Evolutionary conservation across 2,888 invertebrate species (phyloP).

Genomic region (Gandaritis pyraliata): DNA sequence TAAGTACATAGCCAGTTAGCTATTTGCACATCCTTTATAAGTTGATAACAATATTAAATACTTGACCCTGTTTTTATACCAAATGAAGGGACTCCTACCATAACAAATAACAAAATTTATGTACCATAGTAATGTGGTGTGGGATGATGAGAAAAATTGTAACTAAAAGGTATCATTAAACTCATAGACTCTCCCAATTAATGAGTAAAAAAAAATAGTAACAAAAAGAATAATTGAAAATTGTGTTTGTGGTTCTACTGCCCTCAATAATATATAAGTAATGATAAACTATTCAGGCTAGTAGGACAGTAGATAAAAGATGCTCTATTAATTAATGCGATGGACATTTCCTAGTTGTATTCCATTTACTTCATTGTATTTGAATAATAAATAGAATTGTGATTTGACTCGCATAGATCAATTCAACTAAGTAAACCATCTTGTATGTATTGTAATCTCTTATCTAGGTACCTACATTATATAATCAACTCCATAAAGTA

Average conservation of each 20-base stretch:
- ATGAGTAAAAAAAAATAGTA: background rate
- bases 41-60: slow-evolving; percentile 14
- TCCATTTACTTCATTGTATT: background rate
- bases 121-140: no score
- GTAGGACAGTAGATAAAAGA: slow-evolving; percentile 48
- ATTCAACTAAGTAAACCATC: no score
- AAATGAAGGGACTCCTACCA: background rate
- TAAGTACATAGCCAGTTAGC: background rate
- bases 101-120: no score
- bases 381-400: background rate
- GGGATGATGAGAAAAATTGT: no score
- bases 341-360: slow-evolving; percentile 20
- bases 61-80: background rate
- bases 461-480: no score
- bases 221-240: slow-evolving; percentile 5
- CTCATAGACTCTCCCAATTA: no score
- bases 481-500: background rate
- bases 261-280: slow-evolving; percentile 45
- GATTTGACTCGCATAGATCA: no score
- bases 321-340: slow-evolving; percentile 30
- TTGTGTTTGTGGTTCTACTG: slow-evolving; percentile 44
- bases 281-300: slow-evolving; percentile 53
- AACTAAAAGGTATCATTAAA: no score
- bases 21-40: slow-evolving; percentile 14
- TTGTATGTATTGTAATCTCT: background rate